phyloP scores from a whole-genome alignment of 2,797 vertebrate species.

The Pangasius djambal region DNA sequence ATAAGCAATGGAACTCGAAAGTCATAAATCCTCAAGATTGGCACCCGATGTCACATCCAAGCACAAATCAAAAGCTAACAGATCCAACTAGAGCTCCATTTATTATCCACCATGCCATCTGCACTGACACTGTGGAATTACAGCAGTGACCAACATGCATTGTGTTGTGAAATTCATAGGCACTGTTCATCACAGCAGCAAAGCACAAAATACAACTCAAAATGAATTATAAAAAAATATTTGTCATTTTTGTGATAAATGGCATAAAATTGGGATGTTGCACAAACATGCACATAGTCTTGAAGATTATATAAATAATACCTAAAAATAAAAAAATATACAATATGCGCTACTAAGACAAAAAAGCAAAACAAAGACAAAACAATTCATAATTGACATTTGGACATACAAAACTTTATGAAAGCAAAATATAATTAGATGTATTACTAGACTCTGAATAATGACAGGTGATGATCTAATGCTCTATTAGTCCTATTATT shows the following conservation, averaged over 20 bases:
- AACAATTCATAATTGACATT: not conserved
- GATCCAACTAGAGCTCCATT: slow-evolving; percentile 30
- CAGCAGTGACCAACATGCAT: not conserved
- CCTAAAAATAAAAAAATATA: not conserved
- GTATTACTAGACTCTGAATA: not conserved
- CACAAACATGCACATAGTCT: not conserved
- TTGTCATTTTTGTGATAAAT: slow-evolving; percentile 49
- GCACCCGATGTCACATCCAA: slow-evolving; percentile 40
- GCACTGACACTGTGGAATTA: slow-evolving; percentile 37
- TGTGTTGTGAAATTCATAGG: not conserved
- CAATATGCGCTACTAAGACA: not conserved
- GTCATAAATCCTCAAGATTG: slow-evolving; percentile 47
- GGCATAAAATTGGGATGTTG: slow-evolving; percentile 16
- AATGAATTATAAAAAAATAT: slow-evolving; percentile 7
- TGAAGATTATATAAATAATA: not conserved
- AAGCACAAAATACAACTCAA: slow-evolving; percentile 41
- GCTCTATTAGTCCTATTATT: no score
- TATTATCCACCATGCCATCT: slow-evolving; percentile 40
- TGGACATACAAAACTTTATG: no score
- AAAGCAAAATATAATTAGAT: not conserved
- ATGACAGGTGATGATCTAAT: not conserved
- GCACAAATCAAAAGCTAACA: slow-evolving; percentile 43
- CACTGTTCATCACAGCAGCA: slow-evolving; percentile 1
- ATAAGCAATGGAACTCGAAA: slow-evolving; percentile 18
- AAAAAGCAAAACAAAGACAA: not conserved